Evolutionary conservation across 2,888 invertebrate species (phyloP), one percentile per base, ranked within the genome.

Genomic region (Strigamia transsilvanica): DNA sequence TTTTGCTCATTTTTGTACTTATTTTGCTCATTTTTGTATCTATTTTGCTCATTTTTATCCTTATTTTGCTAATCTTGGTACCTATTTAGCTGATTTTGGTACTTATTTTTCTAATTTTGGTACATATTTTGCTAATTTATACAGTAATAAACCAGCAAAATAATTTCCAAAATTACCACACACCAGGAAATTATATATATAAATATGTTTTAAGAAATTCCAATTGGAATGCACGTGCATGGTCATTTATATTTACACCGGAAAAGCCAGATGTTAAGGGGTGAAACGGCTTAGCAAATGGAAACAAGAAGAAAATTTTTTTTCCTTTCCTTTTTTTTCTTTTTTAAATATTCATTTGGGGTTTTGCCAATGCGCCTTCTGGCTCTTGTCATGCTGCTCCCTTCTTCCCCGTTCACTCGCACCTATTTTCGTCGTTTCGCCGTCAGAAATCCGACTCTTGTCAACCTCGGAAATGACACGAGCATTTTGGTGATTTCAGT

Each of bases 241-340:
- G 34, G 34, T 34, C 51, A 51, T 51, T 51, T 51, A 51, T 51
- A 51, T n/a, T n/a, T 51, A 51, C n/a, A 51, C 51, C 51, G 51
- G 51, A 51, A 51, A 51, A 51, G 51, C 51, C 51, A 51, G 51
- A 51, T 51, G 51, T 3, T 9, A 51, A 51, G 34, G 51, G 51
- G 51, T 51, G n/a, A 51, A 51, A 51, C 51, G 51, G 51, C 51
- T 51, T 51, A 51, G 51, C 51, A 51, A 51, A 51, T 51, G 51
- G 51, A 51, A 51, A 51, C 51, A 51, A 51, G 51, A 51, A 51
- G 51, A 51, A 51, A n/a, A 6, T 51, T 51, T 51, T 51, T 51
- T 51, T 51, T 51, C 10, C 34, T 7, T n/a, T n/a, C n/a, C n/a
- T 42, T 42, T 42, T n/a, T 42, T 42, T 42, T 51, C n/a, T 51